Percentiles rank a stretch among this genome's conserved stretches.
Evolutionary conservation across 2,113 vertebrate species (phyloP).

Genomic region (Pionites leucogaster): DNA sequence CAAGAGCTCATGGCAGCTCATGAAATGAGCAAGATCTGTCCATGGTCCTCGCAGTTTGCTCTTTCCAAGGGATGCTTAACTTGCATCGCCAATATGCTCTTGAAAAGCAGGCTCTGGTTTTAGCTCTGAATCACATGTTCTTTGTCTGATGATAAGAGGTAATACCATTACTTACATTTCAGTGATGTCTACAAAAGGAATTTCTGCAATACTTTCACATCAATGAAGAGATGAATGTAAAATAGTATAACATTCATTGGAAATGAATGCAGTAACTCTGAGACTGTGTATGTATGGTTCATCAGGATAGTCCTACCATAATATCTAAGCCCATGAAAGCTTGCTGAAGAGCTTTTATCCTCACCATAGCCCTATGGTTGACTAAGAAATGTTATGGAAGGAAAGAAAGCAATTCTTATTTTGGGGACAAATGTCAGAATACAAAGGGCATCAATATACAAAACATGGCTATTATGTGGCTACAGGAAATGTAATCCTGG

Average conservation of each 20-base stretch:
- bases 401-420: not conserved
- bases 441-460: not conserved
- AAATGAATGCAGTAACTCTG: not conserved
- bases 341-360: not conserved
- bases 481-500: not conserved
- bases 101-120: not conserved
- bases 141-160: not conserved
- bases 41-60: constrained; percentile 42
- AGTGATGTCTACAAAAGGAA: not conserved
- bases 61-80: not conserved
- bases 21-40: constrained; percentile 51
- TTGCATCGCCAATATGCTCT: not conserved
- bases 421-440: not conserved
- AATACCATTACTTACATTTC: not conserved
- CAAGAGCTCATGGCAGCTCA: fast-evolving
- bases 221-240: not conserved
- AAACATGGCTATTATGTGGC: not conserved
- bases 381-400: not conserved
- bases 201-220: not conserved
- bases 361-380: not conserved
- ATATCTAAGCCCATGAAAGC: not conserved
- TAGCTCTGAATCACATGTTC: not conserved
- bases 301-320: not conserved
- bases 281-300: not conserved
- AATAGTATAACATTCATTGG: not conserved